These are phyloP conservation scores for Phoebastria nigripes DNA, from an alignment of 2,797 vertebrate species.

Conservation along the genomic window DNA sequence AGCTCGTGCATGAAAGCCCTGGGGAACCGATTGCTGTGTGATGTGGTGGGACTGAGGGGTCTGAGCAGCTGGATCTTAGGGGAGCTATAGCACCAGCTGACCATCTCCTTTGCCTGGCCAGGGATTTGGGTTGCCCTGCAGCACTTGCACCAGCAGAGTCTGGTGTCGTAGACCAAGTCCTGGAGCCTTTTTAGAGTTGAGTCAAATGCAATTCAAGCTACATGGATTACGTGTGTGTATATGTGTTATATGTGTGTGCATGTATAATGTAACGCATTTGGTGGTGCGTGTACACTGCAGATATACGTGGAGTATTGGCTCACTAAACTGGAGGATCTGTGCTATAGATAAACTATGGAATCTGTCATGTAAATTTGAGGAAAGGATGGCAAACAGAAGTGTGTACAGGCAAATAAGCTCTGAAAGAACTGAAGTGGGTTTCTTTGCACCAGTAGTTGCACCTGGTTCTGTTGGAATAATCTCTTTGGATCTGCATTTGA, in stretches of 20 bases:
- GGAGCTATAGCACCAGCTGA: not conserved
- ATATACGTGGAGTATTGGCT: rapidly evolving
- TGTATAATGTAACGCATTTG: rapidly evolving
- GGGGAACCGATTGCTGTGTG: not conserved
- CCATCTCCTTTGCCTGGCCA: not conserved
- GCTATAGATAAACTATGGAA: not conserved
- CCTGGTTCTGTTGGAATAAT: not conserved
- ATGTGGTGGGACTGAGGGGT: not conserved
- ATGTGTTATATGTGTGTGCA: rapidly evolving
- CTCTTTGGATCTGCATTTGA: not conserved
- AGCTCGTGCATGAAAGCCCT: not conserved
- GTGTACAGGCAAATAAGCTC: not conserved
- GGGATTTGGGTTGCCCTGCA: not conserved
- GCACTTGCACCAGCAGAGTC: not conserved
- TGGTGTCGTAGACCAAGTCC: rapidly evolving
- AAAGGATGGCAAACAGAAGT: not conserved
- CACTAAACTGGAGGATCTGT: not conserved
- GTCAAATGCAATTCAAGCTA: not conserved
- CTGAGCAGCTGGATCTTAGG: not conserved
- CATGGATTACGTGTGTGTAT: rapidly evolving
- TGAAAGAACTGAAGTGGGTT: not conserved
- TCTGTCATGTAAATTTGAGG: not conserved
- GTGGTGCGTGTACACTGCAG: not conserved
- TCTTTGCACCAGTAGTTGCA: not conserved
- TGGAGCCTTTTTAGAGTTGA: not conserved